phyloP scores from a whole-genome alignment of 2,113 vertebrate species.

The Paracanthobrama guichenoti region DNA sequence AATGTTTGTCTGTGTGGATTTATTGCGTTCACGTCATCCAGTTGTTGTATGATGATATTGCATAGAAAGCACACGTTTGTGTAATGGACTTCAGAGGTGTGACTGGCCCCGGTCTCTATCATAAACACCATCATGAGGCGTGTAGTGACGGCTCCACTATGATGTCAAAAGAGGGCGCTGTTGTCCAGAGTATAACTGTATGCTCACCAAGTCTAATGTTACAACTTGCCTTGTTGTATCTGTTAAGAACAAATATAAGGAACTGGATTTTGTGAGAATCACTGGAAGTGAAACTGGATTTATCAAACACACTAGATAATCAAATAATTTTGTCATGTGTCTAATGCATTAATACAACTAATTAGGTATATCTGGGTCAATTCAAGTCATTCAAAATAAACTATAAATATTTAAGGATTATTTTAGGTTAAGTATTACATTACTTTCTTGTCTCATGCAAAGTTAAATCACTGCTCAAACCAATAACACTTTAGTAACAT shows the following conservation, averaged over 20 bases:
- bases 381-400: neutral
- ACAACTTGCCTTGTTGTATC: too few relatives aligned
- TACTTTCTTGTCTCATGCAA: neutral
- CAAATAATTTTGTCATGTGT: neutral
- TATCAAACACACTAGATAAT: neutral
- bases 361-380: neutral
- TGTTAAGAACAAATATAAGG: too few relatives aligned
- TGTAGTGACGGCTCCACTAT: neutral
- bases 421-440: neutral
- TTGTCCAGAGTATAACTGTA: neutral
- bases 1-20: neutral
- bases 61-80: neutral
- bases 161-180: slow-evolving; percentile 40
- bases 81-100: neutral
- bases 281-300: too few relatives aligned
- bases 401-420: neutral
- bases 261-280: too few relatives aligned
- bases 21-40: neutral
- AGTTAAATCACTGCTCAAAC: too few relatives aligned
- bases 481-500: too few relatives aligned
- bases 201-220: too few relatives aligned
- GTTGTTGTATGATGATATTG: neutral
- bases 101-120: too few relatives aligned
- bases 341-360: neutral
- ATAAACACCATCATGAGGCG: too few relatives aligned